Conservation (phyloP, 2,113 vertebrate genomes). For the Leptobrachium leishanense region DNA sequence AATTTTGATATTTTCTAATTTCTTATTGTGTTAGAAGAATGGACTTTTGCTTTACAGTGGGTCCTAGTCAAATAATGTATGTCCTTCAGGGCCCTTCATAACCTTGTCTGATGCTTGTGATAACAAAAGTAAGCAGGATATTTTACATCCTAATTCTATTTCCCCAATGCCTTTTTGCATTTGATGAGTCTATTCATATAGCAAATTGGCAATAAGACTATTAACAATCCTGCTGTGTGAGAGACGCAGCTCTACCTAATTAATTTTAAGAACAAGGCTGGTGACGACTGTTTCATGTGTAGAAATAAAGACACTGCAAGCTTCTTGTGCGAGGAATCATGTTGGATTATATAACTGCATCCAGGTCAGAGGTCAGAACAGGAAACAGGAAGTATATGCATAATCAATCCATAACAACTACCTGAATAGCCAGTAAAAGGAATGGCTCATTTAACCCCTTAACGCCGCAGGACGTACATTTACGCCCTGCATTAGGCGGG, state of each 20-base stretch:
- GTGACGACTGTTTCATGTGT: not conserved
- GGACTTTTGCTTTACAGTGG: not conserved
- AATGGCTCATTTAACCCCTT: slow-evolving; percentile 8
- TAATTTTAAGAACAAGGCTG: not conserved
- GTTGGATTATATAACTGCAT: too few species aligned
- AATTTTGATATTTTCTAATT: too few species aligned
- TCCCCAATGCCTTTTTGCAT: not conserved
- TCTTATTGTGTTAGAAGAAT: not conserved
- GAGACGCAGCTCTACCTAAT: slow-evolving; percentile 6
- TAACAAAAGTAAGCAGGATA: not conserved
- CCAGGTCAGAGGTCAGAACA: too few species aligned
- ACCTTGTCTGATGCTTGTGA: not conserved
- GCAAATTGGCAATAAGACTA: not conserved
- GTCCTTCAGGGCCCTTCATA: not conserved
- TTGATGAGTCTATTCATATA: not conserved
- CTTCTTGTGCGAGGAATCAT: too few species aligned
- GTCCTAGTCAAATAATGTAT: not conserved
- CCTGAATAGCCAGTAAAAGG: not conserved
- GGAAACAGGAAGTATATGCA: too few species aligned
- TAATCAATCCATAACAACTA: not conserved
- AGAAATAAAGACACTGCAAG: too few species aligned
- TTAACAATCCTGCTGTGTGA: not conserved
- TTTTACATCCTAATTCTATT: not conserved
- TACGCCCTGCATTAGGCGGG: too few species aligned
- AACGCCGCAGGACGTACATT: too few species aligned